These are phyloP conservation scores for Pyrochroa serraticornis DNA, from an alignment of 2,888 invertebrate genomes.

Conservation along the genomic window DNA sequence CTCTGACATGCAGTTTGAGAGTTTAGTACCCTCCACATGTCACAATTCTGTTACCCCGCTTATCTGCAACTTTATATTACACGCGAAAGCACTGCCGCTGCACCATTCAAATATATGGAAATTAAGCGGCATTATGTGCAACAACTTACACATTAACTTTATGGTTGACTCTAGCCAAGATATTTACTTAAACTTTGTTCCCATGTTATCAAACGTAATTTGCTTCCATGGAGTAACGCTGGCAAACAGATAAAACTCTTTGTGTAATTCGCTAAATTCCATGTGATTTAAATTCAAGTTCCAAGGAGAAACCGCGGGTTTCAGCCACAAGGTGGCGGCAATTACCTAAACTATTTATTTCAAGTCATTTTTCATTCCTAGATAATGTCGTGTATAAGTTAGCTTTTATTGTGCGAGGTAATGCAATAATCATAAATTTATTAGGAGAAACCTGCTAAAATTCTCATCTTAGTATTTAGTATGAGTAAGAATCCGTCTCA, in stretches of 20 bases:
- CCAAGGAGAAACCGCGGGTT: not conserved
- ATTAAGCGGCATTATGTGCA: constrained; percentile 26
- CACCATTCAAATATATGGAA: constrained; percentile 27
- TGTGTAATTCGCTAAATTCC: constrained; percentile 27
- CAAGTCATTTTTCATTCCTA: no score
- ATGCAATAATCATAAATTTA: no score
- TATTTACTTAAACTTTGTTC: constrained; percentile 32
- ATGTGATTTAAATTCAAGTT: constrained; percentile 15
- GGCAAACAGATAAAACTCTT: constrained; percentile 29
- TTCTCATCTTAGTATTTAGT: no score
- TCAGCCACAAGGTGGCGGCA: not conserved
- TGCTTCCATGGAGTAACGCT: constrained; percentile 18
- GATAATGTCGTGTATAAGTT: no score
- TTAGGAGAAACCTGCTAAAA: no score
- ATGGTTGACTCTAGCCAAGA: constrained; percentile 20
- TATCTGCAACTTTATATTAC: constrained; percentile 24
- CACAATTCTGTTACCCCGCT: constrained; percentile 15
- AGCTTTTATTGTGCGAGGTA: no score
- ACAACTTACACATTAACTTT: constrained; percentile 28
- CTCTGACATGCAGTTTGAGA: constrained; percentile 6
- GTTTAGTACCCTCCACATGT: constrained; percentile 17
- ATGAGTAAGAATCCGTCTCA: no score
- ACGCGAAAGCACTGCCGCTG: constrained; percentile 17
- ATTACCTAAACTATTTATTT: no score
- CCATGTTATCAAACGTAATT: constrained; percentile 30